Conservation (phyloP, 2,797 vertebrate species). For the Crocodylus rhombifer region DNA sequence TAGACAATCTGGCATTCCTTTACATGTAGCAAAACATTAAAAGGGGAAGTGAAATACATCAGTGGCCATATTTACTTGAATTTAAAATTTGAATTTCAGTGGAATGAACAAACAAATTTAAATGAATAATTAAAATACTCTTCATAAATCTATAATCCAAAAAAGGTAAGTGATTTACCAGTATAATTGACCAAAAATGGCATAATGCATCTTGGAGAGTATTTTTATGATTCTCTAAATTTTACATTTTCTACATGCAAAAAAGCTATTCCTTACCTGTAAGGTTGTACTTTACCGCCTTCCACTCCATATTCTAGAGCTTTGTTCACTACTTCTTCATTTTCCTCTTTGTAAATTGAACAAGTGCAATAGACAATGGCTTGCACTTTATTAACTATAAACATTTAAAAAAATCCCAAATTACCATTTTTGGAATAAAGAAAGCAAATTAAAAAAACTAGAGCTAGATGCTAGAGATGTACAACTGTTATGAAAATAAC, state of each 20-base stretch:
- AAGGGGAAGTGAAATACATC: not conserved
- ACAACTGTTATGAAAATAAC: not conserved
- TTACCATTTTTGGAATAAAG: not conserved
- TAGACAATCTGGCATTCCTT: not conserved
- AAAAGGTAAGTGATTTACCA: not conserved
- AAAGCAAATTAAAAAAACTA: not conserved
- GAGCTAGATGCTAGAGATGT: not conserved
- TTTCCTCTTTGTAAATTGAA: constrained; percentile 90
- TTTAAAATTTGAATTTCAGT: not conserved
- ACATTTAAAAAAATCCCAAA: not conserved
- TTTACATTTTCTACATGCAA: not conserved
- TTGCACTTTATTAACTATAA: constrained; percentile 85
- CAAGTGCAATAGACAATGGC: constrained; percentile 91
- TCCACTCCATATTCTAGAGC: constrained; percentile 82
- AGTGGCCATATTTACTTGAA: not conserved
- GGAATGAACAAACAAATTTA: too few relatives aligned
- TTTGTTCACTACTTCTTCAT: constrained; percentile 86
- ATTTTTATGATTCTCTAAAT: not conserved
- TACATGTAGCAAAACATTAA: not conserved
- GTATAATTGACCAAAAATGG: not conserved
- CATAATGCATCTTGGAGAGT: not conserved
- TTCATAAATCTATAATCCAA: not conserved
- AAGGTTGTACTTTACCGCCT: constrained; percentile 77
- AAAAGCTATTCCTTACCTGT: constrained; percentile 82
- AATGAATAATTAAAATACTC: not conserved